Evolutionary conservation across 2,888 invertebrate species (phyloP), one percentile per base, ranked within the genome.

Genomic region (Plusia festucae): DNA sequence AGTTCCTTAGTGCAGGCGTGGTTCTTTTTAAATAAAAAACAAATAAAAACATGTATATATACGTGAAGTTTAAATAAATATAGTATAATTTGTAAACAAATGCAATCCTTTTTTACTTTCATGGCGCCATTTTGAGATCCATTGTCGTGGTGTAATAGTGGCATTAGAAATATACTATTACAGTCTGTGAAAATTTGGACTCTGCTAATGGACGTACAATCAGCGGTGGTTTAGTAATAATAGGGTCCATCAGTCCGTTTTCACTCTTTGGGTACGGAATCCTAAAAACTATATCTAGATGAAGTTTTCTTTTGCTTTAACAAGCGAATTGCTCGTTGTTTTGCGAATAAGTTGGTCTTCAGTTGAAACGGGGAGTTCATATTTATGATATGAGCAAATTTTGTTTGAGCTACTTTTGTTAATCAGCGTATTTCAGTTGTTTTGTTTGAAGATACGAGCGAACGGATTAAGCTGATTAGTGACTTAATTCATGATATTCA

Each of bases 311-410:
- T 68, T 76, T 20, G 34, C 53, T 65, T 58, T 66, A 61, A 65
- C 65, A 69, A 61, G 61, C 66, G 34, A 66, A 68, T 73, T 63
- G 70, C 70, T 24, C 57, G 27, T 60, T 64, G 51, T 52, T 60
- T 61, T 32, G 18, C 49, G 34, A 70, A 77, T 66, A 68, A 62
- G 57, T 67, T 60, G 53, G 51, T 66, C 54, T 62, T 49, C 58
- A 66, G 64, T 60, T 73, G 34, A 53, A 70, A 54, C 53, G 52
- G 4, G 9, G 58, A 68, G 56, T 67, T 73, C 24, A 3, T 24
- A 24, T 24, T 24, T 2, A 24, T 66, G 58, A 67, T 53, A 22
- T 53, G 53, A 68, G 65, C 56, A 63, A 60, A 64, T 73, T 69
- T 65, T 15, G 9, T 62, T 64, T 49, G 30, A 52, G 22, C 40